These are phyloP conservation scores for Eurytoma californica DNA, from an alignment of 2,888 invertebrate genomes.

Conservation along the genomic window DNA sequence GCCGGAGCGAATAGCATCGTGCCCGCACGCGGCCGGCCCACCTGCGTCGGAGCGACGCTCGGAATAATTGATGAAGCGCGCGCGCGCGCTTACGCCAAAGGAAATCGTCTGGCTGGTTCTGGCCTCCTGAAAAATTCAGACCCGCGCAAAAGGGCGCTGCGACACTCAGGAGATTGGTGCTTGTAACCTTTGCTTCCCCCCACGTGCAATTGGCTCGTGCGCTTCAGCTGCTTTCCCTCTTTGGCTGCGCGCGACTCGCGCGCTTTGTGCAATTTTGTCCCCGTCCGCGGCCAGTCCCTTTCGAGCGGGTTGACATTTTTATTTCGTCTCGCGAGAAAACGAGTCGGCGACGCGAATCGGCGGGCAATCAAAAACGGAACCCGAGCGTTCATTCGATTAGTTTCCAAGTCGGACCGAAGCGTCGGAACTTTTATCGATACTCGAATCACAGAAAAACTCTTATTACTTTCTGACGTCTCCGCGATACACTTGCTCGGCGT, in stretches of 20 bases:
- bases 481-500: not conserved
- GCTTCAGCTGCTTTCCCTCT: too few species aligned
- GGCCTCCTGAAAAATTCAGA: slow-evolving; percentile 9
- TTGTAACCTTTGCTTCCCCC: too few species aligned
- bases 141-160: not conserved
- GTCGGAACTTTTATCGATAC: slow-evolving; percentile 4
- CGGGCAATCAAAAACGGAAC: slow-evolving; percentile 1
- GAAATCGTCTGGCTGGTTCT: not conserved
- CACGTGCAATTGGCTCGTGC: too few species aligned
- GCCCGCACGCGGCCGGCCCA: not conserved
- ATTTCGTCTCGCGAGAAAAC: not conserved
- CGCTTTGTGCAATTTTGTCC: too few species aligned
- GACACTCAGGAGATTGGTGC: not conserved
- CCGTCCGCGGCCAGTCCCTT: too few species aligned
- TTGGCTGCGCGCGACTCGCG: too few species aligned
- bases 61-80: slow-evolving; percentile 44
- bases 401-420: not conserved
- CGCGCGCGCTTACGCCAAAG: not conserved
- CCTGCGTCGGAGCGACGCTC: not conserved
- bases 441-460: slow-evolving; percentile 12
- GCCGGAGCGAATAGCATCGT: slow-evolving; percentile 21
- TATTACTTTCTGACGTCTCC: slow-evolving; percentile 25
- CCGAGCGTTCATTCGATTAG: not conserved
- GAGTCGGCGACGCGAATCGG: not conserved
- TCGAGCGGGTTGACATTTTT: not conserved